Conservation (phyloP, 2,888 invertebrate genomes). For the Hymenopus coronatus region DNA sequence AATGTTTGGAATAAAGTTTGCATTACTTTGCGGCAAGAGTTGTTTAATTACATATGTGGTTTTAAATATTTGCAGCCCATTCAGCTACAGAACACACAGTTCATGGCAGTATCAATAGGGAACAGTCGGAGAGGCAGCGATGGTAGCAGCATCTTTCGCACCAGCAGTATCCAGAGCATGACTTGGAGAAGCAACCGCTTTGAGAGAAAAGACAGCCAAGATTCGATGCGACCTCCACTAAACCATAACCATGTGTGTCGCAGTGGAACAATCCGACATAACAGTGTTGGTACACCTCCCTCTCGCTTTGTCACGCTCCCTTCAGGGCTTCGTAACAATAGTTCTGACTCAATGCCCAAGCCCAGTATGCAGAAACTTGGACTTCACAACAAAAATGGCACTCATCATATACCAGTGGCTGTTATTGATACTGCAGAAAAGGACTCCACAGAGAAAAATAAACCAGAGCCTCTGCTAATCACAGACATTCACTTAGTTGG, state of each 20-base stretch:
- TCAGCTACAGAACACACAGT: background rate
- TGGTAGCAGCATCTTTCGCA: slow-evolving; percentile 4
- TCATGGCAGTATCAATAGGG: background rate
- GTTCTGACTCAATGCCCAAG: background rate
- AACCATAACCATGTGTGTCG: background rate
- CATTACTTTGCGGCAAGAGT: no score
- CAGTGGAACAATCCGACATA: background rate
- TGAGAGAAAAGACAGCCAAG: background rate
- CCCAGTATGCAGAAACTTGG: background rate
- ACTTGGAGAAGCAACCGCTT: background rate
- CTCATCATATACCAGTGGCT: background rate
- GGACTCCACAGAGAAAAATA: background rate
- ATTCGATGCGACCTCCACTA: background rate
- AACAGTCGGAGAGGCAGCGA: slow-evolving; percentile 10
- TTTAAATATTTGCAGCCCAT: background rate
- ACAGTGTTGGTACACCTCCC: background rate
- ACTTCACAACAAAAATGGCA: background rate
- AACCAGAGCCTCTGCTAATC: background rate
- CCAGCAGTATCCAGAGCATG: background rate
- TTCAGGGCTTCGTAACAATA: background rate
- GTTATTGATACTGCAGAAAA: background rate
- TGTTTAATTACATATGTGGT: background rate
- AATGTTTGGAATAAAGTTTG: no score
- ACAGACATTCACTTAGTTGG: background rate
- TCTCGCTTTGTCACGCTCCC: background rate